Percentiles rank a stretch among this genome's conserved stretches.
These are phyloP conservation scores for Grapholita molesta DNA, from an alignment of 1,140 invertebrate genomes.

Conservation along the genomic window DNA sequence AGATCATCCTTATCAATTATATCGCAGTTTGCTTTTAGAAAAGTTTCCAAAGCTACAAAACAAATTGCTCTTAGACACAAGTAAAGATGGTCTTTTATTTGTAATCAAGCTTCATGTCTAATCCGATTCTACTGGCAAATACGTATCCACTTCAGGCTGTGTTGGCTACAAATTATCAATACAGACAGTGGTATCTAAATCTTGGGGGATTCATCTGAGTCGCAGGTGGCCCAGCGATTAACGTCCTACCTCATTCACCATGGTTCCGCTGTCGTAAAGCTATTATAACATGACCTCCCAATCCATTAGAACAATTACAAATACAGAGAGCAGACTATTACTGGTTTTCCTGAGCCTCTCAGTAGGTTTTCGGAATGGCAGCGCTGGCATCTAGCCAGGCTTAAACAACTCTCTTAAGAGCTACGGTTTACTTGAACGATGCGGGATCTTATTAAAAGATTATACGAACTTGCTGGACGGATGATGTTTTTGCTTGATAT, in stretches of 20 bases:
- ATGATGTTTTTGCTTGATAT: neutral
- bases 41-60: neutral
- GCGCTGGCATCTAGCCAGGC: conserved; percentile 27
- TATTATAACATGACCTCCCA: neutral
- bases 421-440: conserved; percentile 13
- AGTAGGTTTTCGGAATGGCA: neutral
- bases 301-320: neutral
- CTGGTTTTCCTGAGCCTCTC: neutral
- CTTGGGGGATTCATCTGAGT: conserved; percentile 11
- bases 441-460: conserved; percentile 14
- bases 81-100: neutral
- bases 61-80: neutral
- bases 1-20: neutral
- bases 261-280: neutral
- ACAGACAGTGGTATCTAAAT: conserved; percentile 11
- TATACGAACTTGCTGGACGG: conserved; percentile 8
- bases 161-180: conserved; percentile 7
- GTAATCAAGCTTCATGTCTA: neutral
- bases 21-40: neutral
- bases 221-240: conserved; percentile 38
- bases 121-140: neutral
- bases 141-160: neutral
- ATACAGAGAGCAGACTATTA: neutral
- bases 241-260: conserved; percentile 10
- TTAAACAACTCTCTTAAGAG: conserved; percentile 15